Conservation (phyloP, 2,888 invertebrate genomes). For the Lagria hirta region DNA sequence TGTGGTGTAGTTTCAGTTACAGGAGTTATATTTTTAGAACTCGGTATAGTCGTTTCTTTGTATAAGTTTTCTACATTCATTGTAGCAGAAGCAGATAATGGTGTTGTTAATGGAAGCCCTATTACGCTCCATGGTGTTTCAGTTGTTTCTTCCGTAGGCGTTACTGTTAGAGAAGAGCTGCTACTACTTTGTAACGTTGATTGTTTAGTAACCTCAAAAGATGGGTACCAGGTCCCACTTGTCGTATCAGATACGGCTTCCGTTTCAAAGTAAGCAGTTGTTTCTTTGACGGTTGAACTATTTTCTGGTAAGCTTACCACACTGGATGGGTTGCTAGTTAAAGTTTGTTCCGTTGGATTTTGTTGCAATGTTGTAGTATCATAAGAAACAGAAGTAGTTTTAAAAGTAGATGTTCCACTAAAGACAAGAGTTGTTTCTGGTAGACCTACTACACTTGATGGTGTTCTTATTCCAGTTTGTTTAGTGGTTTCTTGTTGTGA, state of each 20-base stretch:
- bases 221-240: too few relatives aligned
- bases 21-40: too few relatives aligned
- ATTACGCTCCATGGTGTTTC: too few relatives aligned
- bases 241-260: constrained; percentile 1
- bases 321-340: neutral
- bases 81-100: too few relatives aligned
- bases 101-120: too few relatives aligned
- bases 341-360: constrained; percentile 1
- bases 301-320: neutral
- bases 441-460: constrained; percentile 6
- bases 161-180: neutral
- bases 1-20: too few relatives aligned
- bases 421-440: constrained; percentile 14
- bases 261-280: neutral
- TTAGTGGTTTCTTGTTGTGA: too few relatives aligned
- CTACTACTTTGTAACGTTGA: too few relatives aligned
- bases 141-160: constrained; percentile 1
- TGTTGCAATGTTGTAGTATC: neutral
- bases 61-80: too few relatives aligned
- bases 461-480: too few relatives aligned
- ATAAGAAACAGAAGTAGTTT: neutral
- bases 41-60: too few relatives aligned
- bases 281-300: neutral
- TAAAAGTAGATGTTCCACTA: neutral
- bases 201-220: too few relatives aligned